Percentiles rank a stretch among this genome's conserved stretches.
Evolutionary conservation across 2,888 invertebrate genomes (phyloP).

Genomic region (Stenchaetothrips biformis): DNA sequence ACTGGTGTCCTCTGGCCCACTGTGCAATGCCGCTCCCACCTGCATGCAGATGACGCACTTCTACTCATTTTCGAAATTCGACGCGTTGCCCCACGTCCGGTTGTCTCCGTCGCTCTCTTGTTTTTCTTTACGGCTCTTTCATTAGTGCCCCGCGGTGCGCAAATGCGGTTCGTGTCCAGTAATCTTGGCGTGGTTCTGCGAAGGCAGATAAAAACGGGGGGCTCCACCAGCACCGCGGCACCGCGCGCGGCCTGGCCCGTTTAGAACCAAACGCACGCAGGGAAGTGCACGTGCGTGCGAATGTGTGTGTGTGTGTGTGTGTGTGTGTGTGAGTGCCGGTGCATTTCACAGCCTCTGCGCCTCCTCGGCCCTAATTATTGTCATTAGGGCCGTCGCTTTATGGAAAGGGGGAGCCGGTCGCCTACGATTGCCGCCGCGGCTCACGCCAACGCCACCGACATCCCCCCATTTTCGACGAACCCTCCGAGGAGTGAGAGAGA

Average conservation of each 20-base stretch:
- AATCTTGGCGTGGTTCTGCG: conserved; percentile 1
- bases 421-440: no score
- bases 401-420: no score
- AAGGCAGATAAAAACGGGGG: not conserved
- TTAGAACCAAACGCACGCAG: not conserved
- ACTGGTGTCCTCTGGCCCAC: no score
- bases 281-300: not conserved
- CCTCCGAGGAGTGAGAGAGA: no score
- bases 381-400: not conserved
- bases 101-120: not conserved
- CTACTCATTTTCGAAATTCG: not conserved
- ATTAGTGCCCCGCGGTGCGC: conserved; percentile 6
- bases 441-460: no score
- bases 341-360: not conserved
- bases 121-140: conserved; percentile 1
- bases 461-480: no score
- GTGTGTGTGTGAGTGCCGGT: not conserved
- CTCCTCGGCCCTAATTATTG: conserved; percentile 7
- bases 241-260: not conserved
- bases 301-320: not conserved
- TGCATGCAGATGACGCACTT: not conserved
- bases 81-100: not conserved
- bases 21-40: not conserved
- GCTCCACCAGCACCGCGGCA: not conserved
- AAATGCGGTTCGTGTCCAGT: not conserved